phyloP scores from a whole-genome alignment of 2,888 invertebrate genomes.

The Osmoderma eremita region DNA sequence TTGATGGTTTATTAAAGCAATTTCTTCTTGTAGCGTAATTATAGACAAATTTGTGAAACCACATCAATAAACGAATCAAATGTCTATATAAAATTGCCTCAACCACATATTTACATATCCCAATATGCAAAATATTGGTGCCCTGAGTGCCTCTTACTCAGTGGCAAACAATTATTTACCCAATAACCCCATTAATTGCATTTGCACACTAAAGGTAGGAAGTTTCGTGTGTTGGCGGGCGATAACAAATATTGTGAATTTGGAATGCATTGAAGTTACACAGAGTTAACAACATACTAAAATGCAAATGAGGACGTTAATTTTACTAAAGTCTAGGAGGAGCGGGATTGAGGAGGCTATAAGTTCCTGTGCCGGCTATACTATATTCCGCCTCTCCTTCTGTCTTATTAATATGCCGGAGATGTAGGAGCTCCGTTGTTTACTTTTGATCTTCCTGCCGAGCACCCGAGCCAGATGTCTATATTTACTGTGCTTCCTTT shows the following conservation, averaged over 20 bases:
- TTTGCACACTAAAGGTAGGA: slow-evolving; percentile 31
- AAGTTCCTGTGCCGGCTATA: slow-evolving; percentile 11
- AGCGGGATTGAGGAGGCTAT: slow-evolving; percentile 36
- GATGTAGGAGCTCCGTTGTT: slow-evolving; percentile 53
- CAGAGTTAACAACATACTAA: slow-evolving; percentile 56
- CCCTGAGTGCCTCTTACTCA: no score
- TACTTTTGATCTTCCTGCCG: slow-evolving; percentile 53
- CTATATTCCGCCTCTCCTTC: slow-evolving; percentile 41
- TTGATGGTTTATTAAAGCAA: no score
- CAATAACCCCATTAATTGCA: slow-evolving; percentile 41
- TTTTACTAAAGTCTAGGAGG: slow-evolving; percentile 50
- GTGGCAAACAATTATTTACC: slow-evolving; percentile 11
- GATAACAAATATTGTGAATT: slow-evolving; percentile 47
- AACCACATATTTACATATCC: background rate
- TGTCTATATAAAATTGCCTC: background rate
- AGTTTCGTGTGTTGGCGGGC: slow-evolving; percentile 24
- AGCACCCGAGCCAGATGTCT: background rate
- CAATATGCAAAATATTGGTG: no score
- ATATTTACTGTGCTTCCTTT: no score
- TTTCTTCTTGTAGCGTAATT: background rate
- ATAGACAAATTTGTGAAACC: no score
- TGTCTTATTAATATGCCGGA: slow-evolving; percentile 58
- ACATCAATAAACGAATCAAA: no score
- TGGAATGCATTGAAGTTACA: slow-evolving; percentile 57
- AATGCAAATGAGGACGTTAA: slow-evolving; percentile 59